Percentiles rank a stretch among this genome's conserved stretches.
Conservation (phyloP, 2,113 vertebrate species). For the Rhagologus leucostigma region DNA sequence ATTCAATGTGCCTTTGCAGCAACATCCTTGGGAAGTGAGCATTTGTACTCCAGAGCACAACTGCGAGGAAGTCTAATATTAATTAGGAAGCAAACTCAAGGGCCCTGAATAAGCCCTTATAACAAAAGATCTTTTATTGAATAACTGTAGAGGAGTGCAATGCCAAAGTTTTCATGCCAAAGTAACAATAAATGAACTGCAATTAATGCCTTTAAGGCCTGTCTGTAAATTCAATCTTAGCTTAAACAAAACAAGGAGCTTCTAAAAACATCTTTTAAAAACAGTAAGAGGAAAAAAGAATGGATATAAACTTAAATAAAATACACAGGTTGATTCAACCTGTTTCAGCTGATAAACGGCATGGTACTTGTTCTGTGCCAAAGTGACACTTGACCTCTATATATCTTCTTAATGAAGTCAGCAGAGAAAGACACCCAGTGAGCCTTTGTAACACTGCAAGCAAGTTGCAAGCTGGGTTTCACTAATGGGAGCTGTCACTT, state of each 20-base stretch:
- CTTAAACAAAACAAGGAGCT: constrained; percentile 22
- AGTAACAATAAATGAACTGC: constrained; percentile 15
- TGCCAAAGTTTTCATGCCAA: constrained; percentile 27
- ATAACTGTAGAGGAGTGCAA: constrained; percentile 6
- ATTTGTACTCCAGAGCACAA: constrained; percentile 39
- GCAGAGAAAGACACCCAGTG: constrained; percentile 69
- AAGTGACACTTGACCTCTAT: constrained; percentile 76
- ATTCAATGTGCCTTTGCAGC: constrained; percentile 28
- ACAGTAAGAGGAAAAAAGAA: not conserved
- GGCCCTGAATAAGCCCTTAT: constrained; percentile 26
- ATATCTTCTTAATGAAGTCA: constrained; percentile 79
- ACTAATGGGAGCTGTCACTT: constrained; percentile 87
- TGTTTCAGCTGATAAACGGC: constrained; percentile 57
- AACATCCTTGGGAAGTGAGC: constrained; percentile 24
- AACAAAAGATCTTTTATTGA: constrained; percentile 49
- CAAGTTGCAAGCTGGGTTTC: constrained; percentile 72
- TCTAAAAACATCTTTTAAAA: not conserved
- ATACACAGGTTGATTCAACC: constrained; percentile 52
- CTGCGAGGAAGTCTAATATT: constrained; percentile 22
- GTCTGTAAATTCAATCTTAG: not conserved
- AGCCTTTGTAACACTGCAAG: constrained; percentile 74
- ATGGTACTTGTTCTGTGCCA: constrained; percentile 40
- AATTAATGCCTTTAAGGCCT: not conserved
- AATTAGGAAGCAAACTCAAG: constrained; percentile 54
- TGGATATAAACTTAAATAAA: constrained; percentile 17